phyloP scores from a whole-genome alignment of 64 coral and sea anemone genomes.

The Catalaphyllia jardinei region DNA sequence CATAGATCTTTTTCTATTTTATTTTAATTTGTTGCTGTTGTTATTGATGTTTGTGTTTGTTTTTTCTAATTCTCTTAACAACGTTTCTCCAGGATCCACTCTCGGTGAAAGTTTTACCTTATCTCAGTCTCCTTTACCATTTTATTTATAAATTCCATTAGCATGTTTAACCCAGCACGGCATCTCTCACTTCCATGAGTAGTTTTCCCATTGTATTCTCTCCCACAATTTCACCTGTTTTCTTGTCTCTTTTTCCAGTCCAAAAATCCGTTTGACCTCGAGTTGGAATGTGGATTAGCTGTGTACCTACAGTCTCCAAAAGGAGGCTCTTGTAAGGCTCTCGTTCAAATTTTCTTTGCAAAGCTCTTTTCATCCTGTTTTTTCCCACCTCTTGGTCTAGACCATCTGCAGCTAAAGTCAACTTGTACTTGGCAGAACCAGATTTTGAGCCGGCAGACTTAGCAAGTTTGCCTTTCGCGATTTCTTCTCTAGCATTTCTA shows the following conservation, averaged over 20 bases:
- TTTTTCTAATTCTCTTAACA: too few species aligned
- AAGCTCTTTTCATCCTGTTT: slow-evolving; percentile 75
- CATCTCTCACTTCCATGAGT: slow-evolving; percentile 79
- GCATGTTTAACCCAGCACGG: background rate
- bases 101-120: too few species aligned
- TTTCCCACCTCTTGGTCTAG: slow-evolving; percentile 76
- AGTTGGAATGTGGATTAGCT: slow-evolving; percentile 75
- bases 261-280: slow-evolving; percentile 85
- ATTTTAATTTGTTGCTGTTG: background rate
- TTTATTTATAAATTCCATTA: background rate
- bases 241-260: slow-evolving; percentile 81
- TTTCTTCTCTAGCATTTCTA: slow-evolving; percentile 18
- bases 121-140: too few species aligned
- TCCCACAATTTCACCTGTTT: slow-evolving; percentile 64
- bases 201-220: slow-evolving; percentile 85
- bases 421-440: slow-evolving; percentile 56
- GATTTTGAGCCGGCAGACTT: slow-evolving; percentile 87
- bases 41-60: background rate
- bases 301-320: slow-evolving; percentile 49
- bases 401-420: slow-evolving; percentile 60
- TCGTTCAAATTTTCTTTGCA: slow-evolving; percentile 64
- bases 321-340: slow-evolving; percentile 73
- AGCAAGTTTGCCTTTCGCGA: slow-evolving; percentile 59
- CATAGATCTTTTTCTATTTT: too few species aligned
- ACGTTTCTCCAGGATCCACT: too few species aligned